These are phyloP conservation scores for Liodrosophila aerea DNA, from an alignment of 2,888 invertebrate species.

Conservation along the genomic window DNA sequence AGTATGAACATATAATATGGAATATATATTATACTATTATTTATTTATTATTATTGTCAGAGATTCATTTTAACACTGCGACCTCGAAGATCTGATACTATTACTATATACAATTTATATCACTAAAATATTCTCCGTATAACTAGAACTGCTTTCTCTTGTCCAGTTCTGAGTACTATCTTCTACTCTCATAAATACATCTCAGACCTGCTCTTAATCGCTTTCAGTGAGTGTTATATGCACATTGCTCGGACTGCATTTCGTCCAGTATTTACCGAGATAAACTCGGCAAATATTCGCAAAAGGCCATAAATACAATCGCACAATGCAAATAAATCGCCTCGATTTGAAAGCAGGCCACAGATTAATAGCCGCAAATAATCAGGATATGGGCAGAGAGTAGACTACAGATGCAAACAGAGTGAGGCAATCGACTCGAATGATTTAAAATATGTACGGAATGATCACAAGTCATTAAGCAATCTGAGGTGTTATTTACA, in stretches of 20 bases:
- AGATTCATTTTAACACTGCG: no score
- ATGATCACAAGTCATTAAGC: conserved; percentile 65
- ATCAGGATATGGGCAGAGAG: conserved; percentile 18
- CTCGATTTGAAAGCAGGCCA: conserved; percentile 34
- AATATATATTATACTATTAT: no score
- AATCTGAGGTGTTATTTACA: conserved; percentile 53
- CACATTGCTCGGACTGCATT: conserved; percentile 26
- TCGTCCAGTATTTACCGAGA: conserved; percentile 33
- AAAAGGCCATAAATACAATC: conserved; percentile 51
- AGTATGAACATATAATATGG: no score
- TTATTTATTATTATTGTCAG: no score
- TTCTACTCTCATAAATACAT: conserved; percentile 9
- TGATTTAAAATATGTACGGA: conserved; percentile 49
- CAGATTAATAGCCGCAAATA: conserved; percentile 44
- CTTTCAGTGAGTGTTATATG: neutral
- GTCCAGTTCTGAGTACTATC: neutral
- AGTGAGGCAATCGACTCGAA: conserved; percentile 7
- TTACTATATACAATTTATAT: no score
- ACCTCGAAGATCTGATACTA: no score
- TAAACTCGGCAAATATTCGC: conserved; percentile 49
- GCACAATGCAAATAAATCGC: conserved; percentile 59
- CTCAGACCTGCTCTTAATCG: neutral
- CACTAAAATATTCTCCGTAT: no score
- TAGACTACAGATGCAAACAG: neutral
- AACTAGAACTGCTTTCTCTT: no score